Evolutionary conservation across 2,797 vertebrate species (phyloP).

Genomic region (Emys orbicularis): DNA sequence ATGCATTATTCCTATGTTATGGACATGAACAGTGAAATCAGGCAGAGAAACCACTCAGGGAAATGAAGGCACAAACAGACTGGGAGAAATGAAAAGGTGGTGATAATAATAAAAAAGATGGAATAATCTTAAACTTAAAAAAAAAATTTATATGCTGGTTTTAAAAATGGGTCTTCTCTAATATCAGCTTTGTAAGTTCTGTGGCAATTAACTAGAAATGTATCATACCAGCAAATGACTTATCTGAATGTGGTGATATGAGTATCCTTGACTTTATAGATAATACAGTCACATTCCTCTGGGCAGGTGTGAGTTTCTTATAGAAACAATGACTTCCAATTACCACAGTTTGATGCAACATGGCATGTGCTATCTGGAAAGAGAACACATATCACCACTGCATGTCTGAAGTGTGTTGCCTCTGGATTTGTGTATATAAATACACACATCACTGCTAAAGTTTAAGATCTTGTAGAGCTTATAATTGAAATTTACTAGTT

Average conservation of each 20-base stretch:
- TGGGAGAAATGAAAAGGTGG: neutral
- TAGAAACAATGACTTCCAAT: conserved; percentile 18
- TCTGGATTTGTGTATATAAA: conserved; percentile 26
- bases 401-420: neutral
- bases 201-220: neutral
- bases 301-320: neutral
- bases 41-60: neutral
- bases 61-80: neutral
- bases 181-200: neutral
- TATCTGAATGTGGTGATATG: neutral
- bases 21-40: neutral
- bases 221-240: neutral
- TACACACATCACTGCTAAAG: neutral
- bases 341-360: neutral
- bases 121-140: neutral
- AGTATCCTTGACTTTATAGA: neutral
- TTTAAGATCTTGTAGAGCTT: conserved; percentile 2
- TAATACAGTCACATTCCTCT: neutral
- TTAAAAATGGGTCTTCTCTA: neutral
- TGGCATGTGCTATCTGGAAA: neutral
- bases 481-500: neutral
- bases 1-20: neutral
- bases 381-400: neutral
- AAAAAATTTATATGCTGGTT: neutral
- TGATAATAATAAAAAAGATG: neutral